These are phyloP conservation scores for Zenarchopterus dispar DNA, from an alignment of 2,797 vertebrate genomes.

Conservation along the genomic window DNA sequence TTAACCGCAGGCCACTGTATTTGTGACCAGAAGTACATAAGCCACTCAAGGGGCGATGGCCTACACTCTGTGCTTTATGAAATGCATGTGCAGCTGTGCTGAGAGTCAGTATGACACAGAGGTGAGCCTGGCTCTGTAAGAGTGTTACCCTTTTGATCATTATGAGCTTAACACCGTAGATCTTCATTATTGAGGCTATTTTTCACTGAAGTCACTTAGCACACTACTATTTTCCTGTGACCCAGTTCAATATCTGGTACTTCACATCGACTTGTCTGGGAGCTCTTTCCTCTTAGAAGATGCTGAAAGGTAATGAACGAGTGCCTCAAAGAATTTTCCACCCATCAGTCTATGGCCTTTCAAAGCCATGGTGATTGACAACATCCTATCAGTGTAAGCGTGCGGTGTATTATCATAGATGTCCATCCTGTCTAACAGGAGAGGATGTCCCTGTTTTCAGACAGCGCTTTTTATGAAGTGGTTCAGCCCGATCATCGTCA, in stretches of 20 bases:
- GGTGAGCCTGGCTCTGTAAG: constrained; percentile 59
- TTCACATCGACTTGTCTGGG: constrained; percentile 54
- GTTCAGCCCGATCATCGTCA: constrained; percentile 86
- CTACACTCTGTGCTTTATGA: constrained; percentile 63
- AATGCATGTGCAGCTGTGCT: constrained; percentile 65
- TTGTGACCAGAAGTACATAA: constrained; percentile 79
- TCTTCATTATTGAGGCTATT: constrained; percentile 64
- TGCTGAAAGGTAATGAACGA: constrained; percentile 70
- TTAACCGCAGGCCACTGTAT: constrained; percentile 84
- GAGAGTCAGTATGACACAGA: constrained; percentile 45
- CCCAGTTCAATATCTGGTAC: constrained; percentile 63
- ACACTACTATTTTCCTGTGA: constrained; percentile 56
- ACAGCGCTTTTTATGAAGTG: constrained; percentile 77
- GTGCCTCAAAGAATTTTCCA: constrained; percentile 67
- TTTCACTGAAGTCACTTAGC: constrained; percentile 58
- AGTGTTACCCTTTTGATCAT: constrained; percentile 68
- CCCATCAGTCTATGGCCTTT: constrained; percentile 64
- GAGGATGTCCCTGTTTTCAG: constrained; percentile 79
- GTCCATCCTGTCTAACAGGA: constrained; percentile 74
- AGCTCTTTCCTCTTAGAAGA: constrained; percentile 54
- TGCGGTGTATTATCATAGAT: constrained; percentile 72
- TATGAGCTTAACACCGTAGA: constrained; percentile 71
- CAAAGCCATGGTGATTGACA: constrained; percentile 75
- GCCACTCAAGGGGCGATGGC: constrained; percentile 70
- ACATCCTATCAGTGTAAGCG: constrained; percentile 74